Evolutionary conservation across 2,113 vertebrate species (phyloP), one percentile per base, ranked within the genome.

Genomic region (Tachysurus fulvidraco): DNA sequence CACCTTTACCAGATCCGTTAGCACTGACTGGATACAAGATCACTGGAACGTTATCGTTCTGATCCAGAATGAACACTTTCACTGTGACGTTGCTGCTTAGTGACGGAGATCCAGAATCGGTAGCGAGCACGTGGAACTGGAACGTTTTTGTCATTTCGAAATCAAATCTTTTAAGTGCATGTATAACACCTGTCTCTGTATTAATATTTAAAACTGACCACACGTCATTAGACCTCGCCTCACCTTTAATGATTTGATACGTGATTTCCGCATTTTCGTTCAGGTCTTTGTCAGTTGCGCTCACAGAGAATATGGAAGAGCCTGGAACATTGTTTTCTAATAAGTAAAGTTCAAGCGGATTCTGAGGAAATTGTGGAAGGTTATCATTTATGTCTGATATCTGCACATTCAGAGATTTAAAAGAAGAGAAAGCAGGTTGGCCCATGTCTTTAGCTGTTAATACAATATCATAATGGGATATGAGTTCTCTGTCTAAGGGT

Each of bases 401-500:
- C 6, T 90, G 46, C 19, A 92, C 60, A 21, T 8, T 87, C 13
- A 92, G 12, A 44, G 80, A 86, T 85, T 90, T 90, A 28, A 73
- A 60, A 10, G 89, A 54, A 19, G 89, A 87, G 17, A 92, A 62
- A 55, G 89, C 41, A 67, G 92, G 90, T 7, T 88, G 83, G 14
- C 92, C 92, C 69, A 87, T 30, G 67, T 92, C 91, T 60, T 71
- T 86, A 4, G 90, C 91, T 14, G 69, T 90, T 74, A 92, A 81
- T 71, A 73, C 90, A 91, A 87, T 90, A 28, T 95, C 93, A 87
- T 95, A 95, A 73, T 93, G 92, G 21, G 88, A 89, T 30, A 92
- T 74, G 2, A 73, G 41, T 54, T 92, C 90, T 52, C 90, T 69
- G 64, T 92, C 91, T 46, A 92, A 86, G 0, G 17, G 0, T 28